Evolutionary conservation across 2,113 vertebrate species (phyloP), one percentile per base, ranked within the genome.

Genomic region (Muntiacus reevesi): DNA sequence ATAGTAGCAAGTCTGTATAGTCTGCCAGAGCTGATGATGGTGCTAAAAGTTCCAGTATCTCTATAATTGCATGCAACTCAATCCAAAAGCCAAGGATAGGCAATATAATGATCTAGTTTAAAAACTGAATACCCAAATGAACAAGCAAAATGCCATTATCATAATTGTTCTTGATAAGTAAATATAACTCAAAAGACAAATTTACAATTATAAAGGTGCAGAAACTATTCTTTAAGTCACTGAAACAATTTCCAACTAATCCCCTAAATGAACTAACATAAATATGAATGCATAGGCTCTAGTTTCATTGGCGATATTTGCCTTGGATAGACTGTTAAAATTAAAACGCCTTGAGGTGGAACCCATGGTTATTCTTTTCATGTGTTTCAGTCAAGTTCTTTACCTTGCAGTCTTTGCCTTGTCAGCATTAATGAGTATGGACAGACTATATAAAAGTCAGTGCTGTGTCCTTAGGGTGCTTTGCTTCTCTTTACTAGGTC

Each of bases 201-300:
- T 11, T 87, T 96, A 17, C 2, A 76, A 40, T 54, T 94, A 33
- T 14, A 92, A 96, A 89, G 36, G 89, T 55, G 17, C 45, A 59
- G 90, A 82, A 95, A 55, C 76, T 15, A 40, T 78, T 81, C 17
- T 92, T 43, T 92, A 17, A 88, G 23, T 98, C 57, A 95, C 33
- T 64, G 76, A 82, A 33, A 36, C 30, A 89, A 84, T 78, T 83
- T 50, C 67, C 88, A 47, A 91, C 60, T 83, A 78, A 93, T 36
- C 21, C 6, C 5, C 21, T 83, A 25, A 78, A 10, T 60, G n/a
- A 82, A 67, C 11, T 43, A 83, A 79, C 27, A 55, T 78, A 82
- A n/a, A 67, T 91, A 36, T 14, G 64, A 33, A 21, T n/a, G 94
- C 89, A 62, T 62, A 60, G 16, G 2, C 83, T 40, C 62, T 50